Conservation (phyloP, 1,140 invertebrate genomes). For the Trachymyrmex cornetzi region DNA sequence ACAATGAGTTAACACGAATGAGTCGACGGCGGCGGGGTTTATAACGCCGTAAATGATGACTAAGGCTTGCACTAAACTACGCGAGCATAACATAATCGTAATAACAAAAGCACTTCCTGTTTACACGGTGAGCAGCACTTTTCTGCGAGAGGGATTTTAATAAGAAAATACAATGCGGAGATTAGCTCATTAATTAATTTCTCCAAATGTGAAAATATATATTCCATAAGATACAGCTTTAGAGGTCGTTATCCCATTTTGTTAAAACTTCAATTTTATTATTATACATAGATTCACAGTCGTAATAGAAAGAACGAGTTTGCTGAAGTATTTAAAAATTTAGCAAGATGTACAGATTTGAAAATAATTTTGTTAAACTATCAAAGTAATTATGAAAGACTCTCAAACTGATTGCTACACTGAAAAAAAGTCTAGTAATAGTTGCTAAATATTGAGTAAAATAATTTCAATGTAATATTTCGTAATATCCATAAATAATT, state of each 20-base stretch:
- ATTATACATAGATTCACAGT: too few relatives aligned
- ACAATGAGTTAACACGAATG: slow-evolving; percentile 58
- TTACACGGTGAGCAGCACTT: not conserved
- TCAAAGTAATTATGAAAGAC: too few relatives aligned
- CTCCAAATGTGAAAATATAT: not conserved
- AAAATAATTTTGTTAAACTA: too few relatives aligned
- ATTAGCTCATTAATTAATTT: not conserved
- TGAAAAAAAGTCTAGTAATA: too few relatives aligned
- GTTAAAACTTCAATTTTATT: not conserved
- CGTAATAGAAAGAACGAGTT: too few relatives aligned
- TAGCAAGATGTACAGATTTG: too few relatives aligned
- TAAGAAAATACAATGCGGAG: not conserved
- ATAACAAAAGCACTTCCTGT: slow-evolving; percentile 50
- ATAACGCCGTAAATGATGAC: slow-evolving; percentile 54
- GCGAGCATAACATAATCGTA: slow-evolving; percentile 50
- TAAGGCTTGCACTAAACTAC: slow-evolving; percentile 48
- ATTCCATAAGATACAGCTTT: not conserved
- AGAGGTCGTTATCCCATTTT: too few relatives aligned
- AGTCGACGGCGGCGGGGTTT: slow-evolving; percentile 36
- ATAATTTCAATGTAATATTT: too few relatives aligned
- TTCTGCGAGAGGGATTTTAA: slow-evolving; percentile 20
- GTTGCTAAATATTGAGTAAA: too few relatives aligned
- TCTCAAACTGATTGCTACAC: too few relatives aligned
- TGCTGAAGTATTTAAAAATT: too few relatives aligned
- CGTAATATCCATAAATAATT: too few relatives aligned